These are phyloP conservation scores for Ceyx margarethae DNA, from an alignment of 2,113 vertebrate species.

Conservation along the genomic window DNA sequence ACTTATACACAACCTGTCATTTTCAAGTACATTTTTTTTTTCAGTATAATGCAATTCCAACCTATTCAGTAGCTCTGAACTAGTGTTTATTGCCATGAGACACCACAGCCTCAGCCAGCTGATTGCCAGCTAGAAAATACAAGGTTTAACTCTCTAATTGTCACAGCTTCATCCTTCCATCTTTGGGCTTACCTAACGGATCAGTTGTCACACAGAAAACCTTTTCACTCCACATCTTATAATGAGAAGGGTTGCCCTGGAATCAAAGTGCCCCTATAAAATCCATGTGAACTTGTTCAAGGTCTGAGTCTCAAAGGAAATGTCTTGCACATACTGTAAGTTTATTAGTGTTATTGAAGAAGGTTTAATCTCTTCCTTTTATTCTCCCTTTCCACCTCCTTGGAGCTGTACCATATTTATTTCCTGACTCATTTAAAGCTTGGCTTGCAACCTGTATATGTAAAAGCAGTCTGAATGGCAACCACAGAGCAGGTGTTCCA, in stretches of 20 bases:
- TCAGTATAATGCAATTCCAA: neutral
- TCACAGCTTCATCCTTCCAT: neutral
- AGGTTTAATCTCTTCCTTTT: neutral
- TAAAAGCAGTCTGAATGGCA: neutral
- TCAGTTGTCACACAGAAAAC: neutral
- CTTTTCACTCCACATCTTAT: neutral
- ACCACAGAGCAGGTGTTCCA: neutral
- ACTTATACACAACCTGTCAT: neutral
- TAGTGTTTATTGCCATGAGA: neutral
- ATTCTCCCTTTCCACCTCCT: neutral
- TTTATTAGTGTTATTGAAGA: neutral
- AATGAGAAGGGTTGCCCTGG: neutral
- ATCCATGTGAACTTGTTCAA: neutral
- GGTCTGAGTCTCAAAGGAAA: neutral
- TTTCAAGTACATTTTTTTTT: neutral
- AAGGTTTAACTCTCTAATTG: neutral
- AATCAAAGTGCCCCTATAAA: neutral
- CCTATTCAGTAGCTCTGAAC: neutral
- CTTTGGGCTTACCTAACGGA: neutral
- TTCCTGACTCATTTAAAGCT: neutral
- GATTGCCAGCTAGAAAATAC: neutral
- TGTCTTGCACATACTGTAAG: neutral
- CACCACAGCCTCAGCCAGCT: neutral
- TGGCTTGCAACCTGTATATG: accelerated
- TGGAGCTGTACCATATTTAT: neutral